Base-by-base conservation (phyloP, 1,140 invertebrate species). In the Drosophila sulfurigaster region DNA sequence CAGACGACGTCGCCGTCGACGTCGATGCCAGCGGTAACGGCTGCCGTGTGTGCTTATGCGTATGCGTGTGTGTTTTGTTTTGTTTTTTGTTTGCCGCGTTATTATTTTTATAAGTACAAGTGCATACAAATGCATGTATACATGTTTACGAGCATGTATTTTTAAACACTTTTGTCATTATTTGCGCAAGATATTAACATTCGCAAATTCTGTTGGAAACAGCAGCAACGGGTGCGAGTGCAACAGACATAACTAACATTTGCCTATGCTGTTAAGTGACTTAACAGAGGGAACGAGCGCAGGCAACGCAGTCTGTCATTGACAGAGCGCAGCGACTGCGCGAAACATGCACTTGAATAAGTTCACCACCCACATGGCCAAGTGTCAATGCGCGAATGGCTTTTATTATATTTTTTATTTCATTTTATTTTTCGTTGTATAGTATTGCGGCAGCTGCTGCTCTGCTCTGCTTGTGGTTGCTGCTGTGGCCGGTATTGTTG, bases 281-380 rank as follows among this genome's bases (percentile, higher is more conserved):
- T 49, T 76, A 65, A 75, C 73, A 70, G 72, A 8, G 20, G 32
- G 49, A 38, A 43, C 13, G 49, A 41, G n/a, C 3, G 41, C 41
- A 45, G 60, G n/a, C 66, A 25, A 16, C 67, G 32, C 35, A 25
- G 20, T 25, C 20, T 25, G 35, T 70, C 62, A 70, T 67, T 62
- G 64, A 59, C 57, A 49, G 57, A 38, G 51, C 13, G 43, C 60
- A 51, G 63, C 68, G 74, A 62, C 79, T 66, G 71, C 62, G 63
- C 60, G 16, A 32, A 65, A 68, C 65, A 67, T 82, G 81, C 77
- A 83, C 85, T 89, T 89, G 81, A 85, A 63, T 56, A 89, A 89
- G 85, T 89, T 79, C 75, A 88, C 43, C 78, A 57, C 65, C 69
- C 63, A 73, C 75, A 74, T 58, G 48, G 52, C n/a, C 67, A 32